Evolutionary conservation across 2,797 vertebrate species (phyloP).

Genomic region (Moxostoma hubbsi): DNA sequence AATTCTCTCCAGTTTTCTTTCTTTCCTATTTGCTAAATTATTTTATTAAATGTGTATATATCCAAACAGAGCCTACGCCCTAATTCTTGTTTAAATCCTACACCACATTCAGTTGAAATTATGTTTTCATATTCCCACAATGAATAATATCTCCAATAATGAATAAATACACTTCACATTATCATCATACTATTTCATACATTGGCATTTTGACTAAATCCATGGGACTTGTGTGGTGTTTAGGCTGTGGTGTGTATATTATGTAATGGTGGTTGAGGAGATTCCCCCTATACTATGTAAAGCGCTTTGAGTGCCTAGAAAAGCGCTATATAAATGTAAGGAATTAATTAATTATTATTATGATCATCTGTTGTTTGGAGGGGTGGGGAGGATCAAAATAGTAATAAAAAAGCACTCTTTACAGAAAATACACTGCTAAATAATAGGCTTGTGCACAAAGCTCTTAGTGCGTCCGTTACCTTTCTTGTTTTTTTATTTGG

Average conservation of each 20-base stretch:
- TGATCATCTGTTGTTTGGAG: neutral
- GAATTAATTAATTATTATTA: too few relatives aligned
- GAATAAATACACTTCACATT: slow-evolving; percentile 6
- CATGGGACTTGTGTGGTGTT: neutral
- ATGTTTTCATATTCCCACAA: neutral
- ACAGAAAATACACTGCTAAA: neutral
- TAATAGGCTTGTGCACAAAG: neutral
- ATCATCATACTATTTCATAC: slow-evolving; percentile 5
- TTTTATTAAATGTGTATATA: slow-evolving; percentile 23
- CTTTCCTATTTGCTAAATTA: slow-evolving; percentile 26
- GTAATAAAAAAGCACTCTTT: neutral
- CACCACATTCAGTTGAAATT: slow-evolving; percentile 15
- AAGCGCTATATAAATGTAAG: too few relatives aligned
- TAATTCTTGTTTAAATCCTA: slow-evolving; percentile 14
- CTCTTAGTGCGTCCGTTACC: neutral
- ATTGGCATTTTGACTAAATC: neutral
- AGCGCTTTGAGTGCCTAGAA: too few relatives aligned
- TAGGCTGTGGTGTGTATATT: neutral
- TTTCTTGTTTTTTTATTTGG: neutral
- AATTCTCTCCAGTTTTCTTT: neutral
- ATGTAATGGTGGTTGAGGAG: too few relatives aligned
- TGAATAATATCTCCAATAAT: neutral
- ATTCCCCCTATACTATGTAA: too few relatives aligned
- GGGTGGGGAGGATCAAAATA: neutral
- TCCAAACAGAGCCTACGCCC: slow-evolving; percentile 13